phyloP scores from a whole-genome alignment of 2,797 vertebrate genomes.

The Rhodeus uyekii region DNA sequence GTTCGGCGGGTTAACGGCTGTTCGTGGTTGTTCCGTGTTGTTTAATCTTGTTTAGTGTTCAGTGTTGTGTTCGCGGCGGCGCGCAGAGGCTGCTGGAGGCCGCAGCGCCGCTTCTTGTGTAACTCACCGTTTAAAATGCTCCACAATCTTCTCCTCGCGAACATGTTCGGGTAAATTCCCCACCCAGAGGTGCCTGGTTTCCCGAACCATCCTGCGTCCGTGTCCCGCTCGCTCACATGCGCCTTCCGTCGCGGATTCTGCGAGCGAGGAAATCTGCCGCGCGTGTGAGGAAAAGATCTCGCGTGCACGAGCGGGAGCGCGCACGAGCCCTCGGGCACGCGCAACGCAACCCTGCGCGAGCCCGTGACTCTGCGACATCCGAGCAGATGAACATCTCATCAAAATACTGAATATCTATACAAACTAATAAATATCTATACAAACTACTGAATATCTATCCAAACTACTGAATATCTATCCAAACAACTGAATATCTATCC shows the following conservation, averaged over 20 bases:
- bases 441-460: too few species aligned
- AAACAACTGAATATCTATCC: too few species aligned
- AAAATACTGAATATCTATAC: too few species aligned
- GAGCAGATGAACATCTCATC: too few species aligned
- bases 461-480: too few species aligned
- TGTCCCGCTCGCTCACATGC: constrained; percentile 77
- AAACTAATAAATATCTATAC: too few species aligned
- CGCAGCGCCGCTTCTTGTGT: constrained; percentile 67
- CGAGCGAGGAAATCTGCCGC: constrained; percentile 68
- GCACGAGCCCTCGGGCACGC: not conserved
- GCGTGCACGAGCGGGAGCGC: constrained; percentile 23
- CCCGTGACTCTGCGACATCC: constrained; percentile 45
- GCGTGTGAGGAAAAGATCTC: constrained; percentile 55
- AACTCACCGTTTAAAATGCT: constrained; percentile 99
- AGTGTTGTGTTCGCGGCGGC: too few species aligned
- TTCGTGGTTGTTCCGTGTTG: too few species aligned
- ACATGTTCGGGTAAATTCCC: constrained; percentile 99
- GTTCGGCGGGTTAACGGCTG: too few species aligned
- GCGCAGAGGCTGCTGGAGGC: constrained; percentile 20
- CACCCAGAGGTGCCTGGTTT: constrained; percentile 99
- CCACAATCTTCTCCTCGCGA: constrained; percentile 98
- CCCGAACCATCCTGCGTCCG: constrained; percentile 93
- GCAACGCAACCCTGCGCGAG: constrained; percentile 57
- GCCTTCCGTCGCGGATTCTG: constrained; percentile 72
- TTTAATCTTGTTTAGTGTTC: too few species aligned